Conservation (phyloP, 2,888 invertebrate genomes). For the Xiphydria camelus region DNA sequence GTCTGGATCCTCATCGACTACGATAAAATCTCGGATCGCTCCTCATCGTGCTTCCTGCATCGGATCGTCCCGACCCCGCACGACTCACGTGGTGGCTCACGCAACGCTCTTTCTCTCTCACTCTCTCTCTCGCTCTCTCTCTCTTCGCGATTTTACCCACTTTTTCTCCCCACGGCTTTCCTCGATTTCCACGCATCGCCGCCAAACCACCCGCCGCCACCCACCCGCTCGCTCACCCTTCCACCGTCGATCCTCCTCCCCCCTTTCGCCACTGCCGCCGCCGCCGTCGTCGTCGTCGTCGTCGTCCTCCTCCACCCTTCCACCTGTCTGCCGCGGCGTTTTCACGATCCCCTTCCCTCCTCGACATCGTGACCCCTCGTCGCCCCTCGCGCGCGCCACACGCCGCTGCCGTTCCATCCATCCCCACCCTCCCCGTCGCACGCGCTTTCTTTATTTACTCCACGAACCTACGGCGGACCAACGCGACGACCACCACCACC, state of each 20-base stretch:
- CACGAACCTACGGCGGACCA: constrained; percentile 30
- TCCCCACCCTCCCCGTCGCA: constrained; percentile 26
- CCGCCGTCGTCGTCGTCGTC: constrained; percentile 60
- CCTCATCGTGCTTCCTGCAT: constrained; percentile 9
- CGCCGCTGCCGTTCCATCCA: constrained; percentile 32
- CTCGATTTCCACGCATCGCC: constrained; percentile 32
- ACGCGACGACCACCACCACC: constrained; percentile 18
- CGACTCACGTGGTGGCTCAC: constrained; percentile 12
- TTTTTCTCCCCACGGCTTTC: constrained; percentile 21
- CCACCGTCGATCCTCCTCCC: constrained; percentile 17
- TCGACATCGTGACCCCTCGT: constrained; percentile 33
- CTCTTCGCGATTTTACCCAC: too few relatives aligned
- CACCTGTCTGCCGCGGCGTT: constrained; percentile 45
- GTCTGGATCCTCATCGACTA: neutral
- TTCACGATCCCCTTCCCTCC: constrained; percentile 23
- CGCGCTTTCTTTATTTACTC: constrained; percentile 50
- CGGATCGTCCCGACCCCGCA: constrained; percentile 22
- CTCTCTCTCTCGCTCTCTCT: too few relatives aligned
- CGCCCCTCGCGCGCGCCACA: constrained; percentile 25
- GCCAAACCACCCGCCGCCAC: constrained; percentile 29
- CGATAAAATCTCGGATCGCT: neutral
- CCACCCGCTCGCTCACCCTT: constrained; percentile 10
- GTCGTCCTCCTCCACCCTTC: constrained; percentile 52
- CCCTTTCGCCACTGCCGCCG: constrained; percentile 58
- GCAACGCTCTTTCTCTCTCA: constrained; percentile 40